phyloP scores from a whole-genome alignment of 2,113 vertebrate species.

The Pedetes capensis region DNA sequence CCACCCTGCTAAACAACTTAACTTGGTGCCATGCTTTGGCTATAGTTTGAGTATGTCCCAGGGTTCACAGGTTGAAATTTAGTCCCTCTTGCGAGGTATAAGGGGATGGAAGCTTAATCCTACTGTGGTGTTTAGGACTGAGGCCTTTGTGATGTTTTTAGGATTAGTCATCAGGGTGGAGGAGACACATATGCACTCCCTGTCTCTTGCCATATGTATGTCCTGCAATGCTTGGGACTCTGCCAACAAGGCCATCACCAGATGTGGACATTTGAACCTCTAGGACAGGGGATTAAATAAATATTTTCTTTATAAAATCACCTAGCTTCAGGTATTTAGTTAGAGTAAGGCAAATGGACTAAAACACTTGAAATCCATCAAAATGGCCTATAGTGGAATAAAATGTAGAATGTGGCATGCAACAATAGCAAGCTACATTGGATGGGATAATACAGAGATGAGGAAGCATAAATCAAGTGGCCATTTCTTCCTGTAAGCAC shows the following conservation, averaged over 20 bases:
- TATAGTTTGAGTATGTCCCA: background rate
- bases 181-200: background rate
- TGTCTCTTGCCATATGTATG: background rate
- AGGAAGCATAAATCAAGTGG: background rate
- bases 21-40: background rate
- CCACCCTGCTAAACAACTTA: background rate
- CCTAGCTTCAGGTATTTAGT: background rate
- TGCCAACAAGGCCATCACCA: background rate
- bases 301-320: background rate
- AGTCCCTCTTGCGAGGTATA: background rate
- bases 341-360: background rate
- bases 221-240: background rate
- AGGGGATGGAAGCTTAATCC: background rate
- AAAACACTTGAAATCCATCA: background rate
- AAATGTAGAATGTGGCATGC: background rate
- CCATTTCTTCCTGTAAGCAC: background rate
- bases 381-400: background rate
- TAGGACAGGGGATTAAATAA: background rate
- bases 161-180: background rate
- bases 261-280: background rate
- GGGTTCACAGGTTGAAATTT: background rate
- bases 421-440: background rate
- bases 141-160: background rate
- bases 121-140: background rate
- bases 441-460: background rate